Base-by-base conservation (phyloP, 2,888 invertebrate genomes). In the Spatulosminthurus flaviceps region DNA sequence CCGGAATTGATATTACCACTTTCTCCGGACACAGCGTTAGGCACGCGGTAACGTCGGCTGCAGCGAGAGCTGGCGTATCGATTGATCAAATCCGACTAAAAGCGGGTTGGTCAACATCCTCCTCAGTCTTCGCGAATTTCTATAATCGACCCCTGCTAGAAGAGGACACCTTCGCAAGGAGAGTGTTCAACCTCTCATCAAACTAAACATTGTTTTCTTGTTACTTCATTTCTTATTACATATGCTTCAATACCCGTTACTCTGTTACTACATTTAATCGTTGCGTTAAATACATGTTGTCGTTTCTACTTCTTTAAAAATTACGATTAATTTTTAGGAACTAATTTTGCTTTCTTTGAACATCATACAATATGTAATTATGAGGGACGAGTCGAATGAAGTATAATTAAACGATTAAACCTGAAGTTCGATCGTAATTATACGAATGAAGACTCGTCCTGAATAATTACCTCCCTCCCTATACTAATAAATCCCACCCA, bases 31-130 rank as follows among this genome's bases (percentile, higher is more conserved):
- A 73, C n/a, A 73, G 73, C 21, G 16, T 51, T 5, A 22, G 73
- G 4, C 73, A 73, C 26, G 51, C 73, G 11, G 26, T 51, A 16
- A 74, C 74, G 19, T 74, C 74, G 1, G 21, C 74, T 21, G 74
- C 74, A 4, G 11, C 16, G 0, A 74, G 74, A 21, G 26, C 24
- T 1, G 74, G 61, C 1, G 29, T 61, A 26, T 29, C 13, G 16
- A 34, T 74, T 22, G 74, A 74, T 13, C n/a, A 21, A 13, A 60
- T 60, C 16, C 19, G 60, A 7, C 19, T 21, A 5, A 19, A 60
- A 13, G 74, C 74, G 19, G 74, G 74, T 7, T 61, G 74, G 74
- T 24, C 43, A 51, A 1, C 9, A 16, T 24, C 13, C 13, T 73
- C 72, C 1, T n/a, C 34, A 22, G 43, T 19, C 0, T 73, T 73